A percentile compares a stretch with the other conserved stretches of the same genome.
Evolutionary conservation across 2,113 vertebrate genomes (phyloP).

Genomic region (Anarhynchus alexandrinus): DNA sequence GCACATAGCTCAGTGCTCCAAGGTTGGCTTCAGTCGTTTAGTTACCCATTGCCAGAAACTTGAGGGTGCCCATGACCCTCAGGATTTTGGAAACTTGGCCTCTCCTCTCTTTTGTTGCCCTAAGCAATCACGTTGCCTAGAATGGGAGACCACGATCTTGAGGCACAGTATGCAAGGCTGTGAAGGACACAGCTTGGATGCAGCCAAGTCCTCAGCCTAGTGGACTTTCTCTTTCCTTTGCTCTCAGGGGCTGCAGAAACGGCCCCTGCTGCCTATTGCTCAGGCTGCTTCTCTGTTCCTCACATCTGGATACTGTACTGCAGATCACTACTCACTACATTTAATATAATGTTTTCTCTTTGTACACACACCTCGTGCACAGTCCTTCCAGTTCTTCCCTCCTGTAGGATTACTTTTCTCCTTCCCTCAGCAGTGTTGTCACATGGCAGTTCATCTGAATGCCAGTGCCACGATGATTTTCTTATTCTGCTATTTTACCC

Average conservation of each 20-base stretch:
- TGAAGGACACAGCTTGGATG: background rate
- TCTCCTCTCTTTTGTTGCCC: background rate
- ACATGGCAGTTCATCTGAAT: background rate
- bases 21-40: background rate
- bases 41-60: background rate
- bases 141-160: background rate
- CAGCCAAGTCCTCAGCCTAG: background rate
- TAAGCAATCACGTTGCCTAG: background rate
- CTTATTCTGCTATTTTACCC: background rate
- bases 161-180: background rate
- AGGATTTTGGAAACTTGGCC: background rate
- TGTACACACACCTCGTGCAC: background rate
- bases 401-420: background rate
- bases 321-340: background rate
- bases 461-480: background rate
- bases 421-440: background rate
- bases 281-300: background rate
- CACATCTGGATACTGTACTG: no score
- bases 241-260: background rate
- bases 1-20: background rate
- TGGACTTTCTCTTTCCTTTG: background rate
- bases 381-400: background rate
- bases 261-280: background rate
- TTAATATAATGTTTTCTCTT: background rate
- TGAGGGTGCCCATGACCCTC: accelerated